These are phyloP conservation scores for Mythimna lalbum DNA, from an alignment of 2,888 invertebrate genomes.

Conservation along the genomic window DNA sequence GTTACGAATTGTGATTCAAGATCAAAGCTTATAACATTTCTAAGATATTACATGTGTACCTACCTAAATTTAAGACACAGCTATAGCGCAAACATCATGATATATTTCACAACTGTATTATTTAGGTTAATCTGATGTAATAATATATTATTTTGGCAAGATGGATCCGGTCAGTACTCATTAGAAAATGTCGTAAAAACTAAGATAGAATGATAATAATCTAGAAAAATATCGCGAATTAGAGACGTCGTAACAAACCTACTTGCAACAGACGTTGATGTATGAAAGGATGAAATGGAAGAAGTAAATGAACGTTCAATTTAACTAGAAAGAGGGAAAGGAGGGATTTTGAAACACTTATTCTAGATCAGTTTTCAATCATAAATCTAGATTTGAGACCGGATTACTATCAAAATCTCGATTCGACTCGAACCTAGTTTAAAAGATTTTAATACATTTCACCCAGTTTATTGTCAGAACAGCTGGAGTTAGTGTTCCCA, in stretches of 20 bases:
- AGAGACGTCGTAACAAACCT: neutral
- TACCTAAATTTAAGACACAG: neutral
- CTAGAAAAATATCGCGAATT: slow-evolving; percentile 25
- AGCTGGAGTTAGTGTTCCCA: too few species aligned
- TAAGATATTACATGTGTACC: slow-evolving; percentile 20
- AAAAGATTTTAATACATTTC: neutral
- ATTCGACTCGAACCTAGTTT: neutral
- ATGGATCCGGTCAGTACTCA: slow-evolving; percentile 26
- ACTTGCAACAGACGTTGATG: slow-evolving; percentile 14
- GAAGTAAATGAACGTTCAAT: neutral
- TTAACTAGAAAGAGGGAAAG: neutral
- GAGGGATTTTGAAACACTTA: neutral
- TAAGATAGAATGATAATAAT: slow-evolving; percentile 30
- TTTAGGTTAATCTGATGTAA: slow-evolving; percentile 51
- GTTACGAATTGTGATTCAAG: slow-evolving; percentile 49
- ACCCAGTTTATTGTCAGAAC: neutral
- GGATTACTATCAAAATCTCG: slow-evolving; percentile 6
- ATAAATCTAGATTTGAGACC: slow-evolving; percentile 20
- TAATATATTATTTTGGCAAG: slow-evolving; percentile 54
- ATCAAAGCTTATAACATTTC: slow-evolving; percentile 42
- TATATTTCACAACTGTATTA: slow-evolving; percentile 41
- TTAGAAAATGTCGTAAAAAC: slow-evolving; percentile 27
- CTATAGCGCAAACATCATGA: slow-evolving; percentile 15
- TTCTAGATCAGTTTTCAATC: neutral
- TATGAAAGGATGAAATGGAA: slow-evolving; percentile 10